Percentiles rank a stretch among this genome's conserved stretches.
phyloP scores from a whole-genome alignment of 2,888 invertebrate genomes.

The Oxystoma pomonae region DNA sequence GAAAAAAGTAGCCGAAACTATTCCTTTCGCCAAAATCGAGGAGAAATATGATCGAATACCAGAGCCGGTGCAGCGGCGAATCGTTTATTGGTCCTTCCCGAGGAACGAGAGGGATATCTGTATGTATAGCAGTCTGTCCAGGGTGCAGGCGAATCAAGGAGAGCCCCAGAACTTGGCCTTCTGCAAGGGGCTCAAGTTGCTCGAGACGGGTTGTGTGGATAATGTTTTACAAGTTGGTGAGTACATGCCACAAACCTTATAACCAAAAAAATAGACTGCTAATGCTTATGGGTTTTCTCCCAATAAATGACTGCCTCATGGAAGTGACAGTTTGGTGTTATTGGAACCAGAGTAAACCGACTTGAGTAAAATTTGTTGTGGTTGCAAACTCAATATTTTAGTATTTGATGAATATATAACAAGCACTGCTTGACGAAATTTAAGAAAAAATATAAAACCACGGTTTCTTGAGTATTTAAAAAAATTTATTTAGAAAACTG shows the following conservation, averaged over 20 bases:
- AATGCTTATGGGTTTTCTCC: too few species aligned
- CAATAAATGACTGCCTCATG: too few species aligned
- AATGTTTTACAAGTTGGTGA: slow-evolving; percentile 86
- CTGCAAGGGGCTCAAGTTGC: slow-evolving; percentile 79
- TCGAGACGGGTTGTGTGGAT: slow-evolving; percentile 79
- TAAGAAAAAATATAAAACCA: too few species aligned
- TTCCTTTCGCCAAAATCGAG: slow-evolving; percentile 83
- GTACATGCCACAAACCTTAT: slow-evolving; percentile 49
- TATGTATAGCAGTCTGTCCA: slow-evolving; percentile 64
- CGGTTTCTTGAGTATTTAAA: too few species aligned
- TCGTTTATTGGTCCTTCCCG: slow-evolving; percentile 88
- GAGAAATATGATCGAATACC: slow-evolving; percentile 84
- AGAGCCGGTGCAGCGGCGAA: slow-evolving; percentile 81
- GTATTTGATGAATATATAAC: too few species aligned
- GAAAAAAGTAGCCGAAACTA: slow-evolving; percentile 77
- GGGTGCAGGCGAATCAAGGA: slow-evolving; percentile 42
- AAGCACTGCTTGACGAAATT: too few species aligned
- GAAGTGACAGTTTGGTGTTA: too few species aligned
- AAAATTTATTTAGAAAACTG: too few species aligned
- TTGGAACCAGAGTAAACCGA: too few species aligned
- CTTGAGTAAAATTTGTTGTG: too few species aligned
- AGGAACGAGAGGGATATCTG: slow-evolving; percentile 83
- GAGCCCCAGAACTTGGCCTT: slow-evolving; percentile 81
- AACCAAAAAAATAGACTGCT: too few species aligned
- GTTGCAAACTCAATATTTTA: too few species aligned